Percentiles rank a stretch among this genome's conserved stretches.
These are phyloP conservation scores for Drosophila sucinea DNA, from an alignment of 1,140 invertebrate species.

Conservation along the genomic window DNA sequence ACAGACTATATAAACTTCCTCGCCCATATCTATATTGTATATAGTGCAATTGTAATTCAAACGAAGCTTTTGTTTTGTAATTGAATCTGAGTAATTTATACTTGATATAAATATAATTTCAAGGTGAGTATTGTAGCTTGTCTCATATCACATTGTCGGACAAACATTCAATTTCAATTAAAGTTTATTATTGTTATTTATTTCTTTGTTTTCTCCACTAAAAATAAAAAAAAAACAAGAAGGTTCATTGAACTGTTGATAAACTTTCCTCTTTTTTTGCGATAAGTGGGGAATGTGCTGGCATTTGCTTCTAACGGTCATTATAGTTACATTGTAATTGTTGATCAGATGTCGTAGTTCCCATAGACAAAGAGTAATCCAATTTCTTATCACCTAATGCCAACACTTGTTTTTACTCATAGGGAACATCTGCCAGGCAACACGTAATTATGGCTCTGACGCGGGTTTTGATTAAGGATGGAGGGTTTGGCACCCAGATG, in stretches of 20 bases:
- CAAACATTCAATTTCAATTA: not conserved
- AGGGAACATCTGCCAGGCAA: conserved; percentile 3
- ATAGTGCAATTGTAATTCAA: conserved; percentile 2
- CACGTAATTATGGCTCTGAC: conserved; percentile 57
- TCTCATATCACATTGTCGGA: not conserved
- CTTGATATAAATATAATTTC: conserved; percentile 45
- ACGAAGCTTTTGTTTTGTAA: conserved; percentile 3
- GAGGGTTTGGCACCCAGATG: conserved; percentile 91
- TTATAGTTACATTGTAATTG: conserved; percentile 11
- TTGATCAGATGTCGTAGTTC: conserved; percentile 34
- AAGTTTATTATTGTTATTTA: not conserved
- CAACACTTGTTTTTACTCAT: conserved; percentile 6
- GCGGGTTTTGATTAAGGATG: conserved; percentile 85
- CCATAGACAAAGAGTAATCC: conserved; percentile 18
- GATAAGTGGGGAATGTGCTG: conserved; percentile 13
- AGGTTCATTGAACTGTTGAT: conserved; percentile 45
- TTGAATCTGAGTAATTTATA: conserved; percentile 5
- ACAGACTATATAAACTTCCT: not conserved
- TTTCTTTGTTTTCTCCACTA: conserved; percentile 3
- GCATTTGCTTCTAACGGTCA: conserved; percentile 5
- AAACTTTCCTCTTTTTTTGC: conserved; percentile 3
- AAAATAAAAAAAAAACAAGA: not conserved
- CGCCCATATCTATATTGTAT: conserved; percentile 27
- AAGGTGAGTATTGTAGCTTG: conserved; percentile 57
- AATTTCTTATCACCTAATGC: conserved; percentile 27